phyloP scores from a whole-genome alignment of 2,113 vertebrate genomes.

The Oceanodroma tethys region DNA sequence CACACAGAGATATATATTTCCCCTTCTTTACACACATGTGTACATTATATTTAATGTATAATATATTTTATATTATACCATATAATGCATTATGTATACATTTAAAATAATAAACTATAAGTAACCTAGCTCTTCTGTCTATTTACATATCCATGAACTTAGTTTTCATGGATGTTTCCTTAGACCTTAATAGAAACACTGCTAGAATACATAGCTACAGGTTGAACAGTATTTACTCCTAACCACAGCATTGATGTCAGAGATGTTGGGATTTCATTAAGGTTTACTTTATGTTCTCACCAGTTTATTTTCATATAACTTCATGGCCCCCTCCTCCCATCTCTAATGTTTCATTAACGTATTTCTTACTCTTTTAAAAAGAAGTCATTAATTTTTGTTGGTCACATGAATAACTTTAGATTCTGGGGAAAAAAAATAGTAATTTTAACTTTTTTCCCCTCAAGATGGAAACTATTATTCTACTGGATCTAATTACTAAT shows the following conservation, averaged over 20 bases:
- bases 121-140: background rate
- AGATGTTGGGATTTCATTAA: background rate
- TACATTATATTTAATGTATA: background rate
- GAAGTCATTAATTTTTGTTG: background rate
- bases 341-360: background rate
- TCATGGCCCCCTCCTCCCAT: background rate
- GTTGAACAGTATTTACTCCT: background rate
- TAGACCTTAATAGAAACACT: background rate
- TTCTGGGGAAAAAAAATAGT: background rate
- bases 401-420: background rate
- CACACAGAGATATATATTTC: background rate
- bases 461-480: background rate
- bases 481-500: background rate
- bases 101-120: background rate
- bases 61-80: background rate
- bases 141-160: background rate
- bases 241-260: background rate
- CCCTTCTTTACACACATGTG: background rate
- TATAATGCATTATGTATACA: background rate
- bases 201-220: background rate
- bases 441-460: background rate
- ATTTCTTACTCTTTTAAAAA: background rate
- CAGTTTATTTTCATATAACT: background rate
- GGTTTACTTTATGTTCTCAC: background rate
- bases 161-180: background rate